Evolutionary conservation across 2,113 vertebrate species (phyloP).

Genomic region (Addax nasomaculatus): DNA sequence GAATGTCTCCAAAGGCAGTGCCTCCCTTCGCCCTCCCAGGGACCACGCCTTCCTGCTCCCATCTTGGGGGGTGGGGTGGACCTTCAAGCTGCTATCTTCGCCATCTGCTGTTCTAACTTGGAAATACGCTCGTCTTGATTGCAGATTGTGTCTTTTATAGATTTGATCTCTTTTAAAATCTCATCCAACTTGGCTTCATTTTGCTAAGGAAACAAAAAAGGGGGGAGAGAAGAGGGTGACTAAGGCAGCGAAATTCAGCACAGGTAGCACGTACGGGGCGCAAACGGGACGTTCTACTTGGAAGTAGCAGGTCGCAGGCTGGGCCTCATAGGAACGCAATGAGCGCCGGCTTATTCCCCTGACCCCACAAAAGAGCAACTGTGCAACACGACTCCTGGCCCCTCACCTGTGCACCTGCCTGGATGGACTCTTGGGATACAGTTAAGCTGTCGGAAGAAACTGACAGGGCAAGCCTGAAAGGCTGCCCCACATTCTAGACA

Average conservation of each 20-base stretch:
- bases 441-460: not conserved
- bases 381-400: rapidly evolving
- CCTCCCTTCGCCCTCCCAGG: slow-evolving; percentile 73
- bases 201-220: slow-evolving; percentile 80
- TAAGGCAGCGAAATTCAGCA: not conserved
- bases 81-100: slow-evolving; percentile 90
- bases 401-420: not conserved
- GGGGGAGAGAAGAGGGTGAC: not conserved
- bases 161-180: slow-evolving; percentile 95
- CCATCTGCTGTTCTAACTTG: slow-evolving; percentile 96
- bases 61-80: slow-evolving; percentile 20
- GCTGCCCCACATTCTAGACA: not conserved
- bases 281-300: not conserved
- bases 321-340: rapidly evolving
- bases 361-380: not conserved
- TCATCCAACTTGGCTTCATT: slow-evolving; percentile 95
- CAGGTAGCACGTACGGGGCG: not conserved
- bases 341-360: rapidly evolving
- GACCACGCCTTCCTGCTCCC: slow-evolving; percentile 72
- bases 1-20: slow-evolving; percentile 82
- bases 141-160: slow-evolving; percentile 94
- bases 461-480: not conserved
- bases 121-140: slow-evolving; percentile 94
- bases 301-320: not conserved
- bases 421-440: not conserved